phyloP scores from a whole-genome alignment of 2,113 vertebrate species.

The Thamnophis sirtalis region DNA sequence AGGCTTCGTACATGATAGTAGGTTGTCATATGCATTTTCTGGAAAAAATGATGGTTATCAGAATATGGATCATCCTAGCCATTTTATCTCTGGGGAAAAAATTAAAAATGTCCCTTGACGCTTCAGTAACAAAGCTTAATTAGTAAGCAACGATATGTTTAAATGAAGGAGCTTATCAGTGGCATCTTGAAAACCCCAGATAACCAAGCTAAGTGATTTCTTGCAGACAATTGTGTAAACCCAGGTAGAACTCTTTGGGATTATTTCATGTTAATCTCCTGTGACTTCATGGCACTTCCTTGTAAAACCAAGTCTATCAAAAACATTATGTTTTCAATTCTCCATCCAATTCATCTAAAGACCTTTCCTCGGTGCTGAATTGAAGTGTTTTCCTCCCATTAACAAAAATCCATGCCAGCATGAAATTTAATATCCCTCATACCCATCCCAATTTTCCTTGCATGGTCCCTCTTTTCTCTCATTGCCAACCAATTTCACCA shows the following conservation, averaged over 20 bases:
- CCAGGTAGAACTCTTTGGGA: neutral
- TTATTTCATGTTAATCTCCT: neutral
- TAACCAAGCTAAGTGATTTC: neutral
- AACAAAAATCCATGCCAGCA: neutral
- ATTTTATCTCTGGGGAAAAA: neutral
- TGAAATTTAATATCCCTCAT: neutral
- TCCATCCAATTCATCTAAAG: neutral
- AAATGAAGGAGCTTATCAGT: neutral
- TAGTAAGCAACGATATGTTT: neutral
- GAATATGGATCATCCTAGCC: neutral
- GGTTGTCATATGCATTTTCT: neutral
- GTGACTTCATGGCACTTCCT: neutral
- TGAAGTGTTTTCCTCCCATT: neutral
- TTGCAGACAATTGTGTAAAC: neutral
- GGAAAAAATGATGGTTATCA: neutral
- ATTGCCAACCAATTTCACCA: neutral
- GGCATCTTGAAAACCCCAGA: neutral
- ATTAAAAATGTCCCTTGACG: neutral
- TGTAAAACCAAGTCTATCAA: neutral
- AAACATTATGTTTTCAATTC: neutral
- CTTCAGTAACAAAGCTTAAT: neutral
- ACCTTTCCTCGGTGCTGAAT: neutral
- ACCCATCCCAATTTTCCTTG: neutral
- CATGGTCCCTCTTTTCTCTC: neutral
- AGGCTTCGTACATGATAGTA: neutral